Evolutionary conservation across 2,113 vertebrate genomes (phyloP).

Genomic region (Spea bombifrons): DNA sequence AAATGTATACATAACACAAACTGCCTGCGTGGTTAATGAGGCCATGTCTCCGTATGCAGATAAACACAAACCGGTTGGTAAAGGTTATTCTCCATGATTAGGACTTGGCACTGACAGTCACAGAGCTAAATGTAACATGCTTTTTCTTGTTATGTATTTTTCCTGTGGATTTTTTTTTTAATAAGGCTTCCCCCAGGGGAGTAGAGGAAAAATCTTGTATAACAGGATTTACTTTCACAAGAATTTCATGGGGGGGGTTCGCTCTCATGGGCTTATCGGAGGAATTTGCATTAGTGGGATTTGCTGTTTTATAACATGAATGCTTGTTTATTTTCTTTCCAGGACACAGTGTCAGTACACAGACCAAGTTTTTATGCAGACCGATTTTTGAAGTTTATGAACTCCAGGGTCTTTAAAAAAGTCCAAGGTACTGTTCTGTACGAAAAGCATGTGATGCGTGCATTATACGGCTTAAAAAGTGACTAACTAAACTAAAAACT

Average conservation of each 20-base stretch:
- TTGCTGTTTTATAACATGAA: slow-evolving; percentile 47
- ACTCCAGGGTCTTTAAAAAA: slow-evolving; percentile 91
- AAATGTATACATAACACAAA: too few species aligned
- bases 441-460: background rate
- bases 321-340: slow-evolving; percentile 53
- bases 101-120: slow-evolving; percentile 4
- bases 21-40: too few species aligned
- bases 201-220: slow-evolving; percentile 33
- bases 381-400: slow-evolving; percentile 98
- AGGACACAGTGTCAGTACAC: slow-evolving; percentile 96
- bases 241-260: slow-evolving; percentile 38
- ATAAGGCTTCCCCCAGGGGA: slow-evolving; percentile 23
- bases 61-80: too few species aligned
- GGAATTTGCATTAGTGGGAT: slow-evolving; percentile 45
- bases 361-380: slow-evolving; percentile 93
- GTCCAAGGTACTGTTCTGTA: slow-evolving; percentile 72
- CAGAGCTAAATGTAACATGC: slow-evolving; percentile 3
- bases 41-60: too few species aligned
- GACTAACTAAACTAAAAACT: too few species aligned
- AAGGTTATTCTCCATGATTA: background rate
- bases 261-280: slow-evolving; percentile 39
- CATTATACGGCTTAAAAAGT: background rate
- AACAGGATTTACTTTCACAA: slow-evolving; percentile 39
- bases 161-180: slow-evolving; percentile 23
- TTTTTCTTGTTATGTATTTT: slow-evolving; percentile 8